Evolutionary conservation across 2,888 invertebrate genomes (phyloP).

Genomic region (Girardia tigrina): DNA sequence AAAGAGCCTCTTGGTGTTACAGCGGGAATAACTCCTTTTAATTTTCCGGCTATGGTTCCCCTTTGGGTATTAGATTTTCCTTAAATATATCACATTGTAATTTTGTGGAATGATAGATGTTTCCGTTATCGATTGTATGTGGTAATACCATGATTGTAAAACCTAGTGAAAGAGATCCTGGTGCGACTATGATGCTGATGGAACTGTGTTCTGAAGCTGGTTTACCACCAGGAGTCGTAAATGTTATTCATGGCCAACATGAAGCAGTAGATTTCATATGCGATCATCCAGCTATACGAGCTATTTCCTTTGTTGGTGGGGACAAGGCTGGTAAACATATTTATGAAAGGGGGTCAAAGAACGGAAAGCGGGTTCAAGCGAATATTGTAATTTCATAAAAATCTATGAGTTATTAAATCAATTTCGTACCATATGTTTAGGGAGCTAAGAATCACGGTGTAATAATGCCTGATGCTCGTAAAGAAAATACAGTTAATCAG

Average conservation of each 20-base stretch:
- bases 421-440: neutral
- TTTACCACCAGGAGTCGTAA: constrained; percentile 84
- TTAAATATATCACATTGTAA: neutral
- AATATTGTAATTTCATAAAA: constrained; percentile 62
- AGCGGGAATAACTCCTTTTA: constrained; percentile 90
- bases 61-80: constrained; percentile 60
- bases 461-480: constrained; percentile 89
- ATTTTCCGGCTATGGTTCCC: constrained; percentile 98
- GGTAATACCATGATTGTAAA: constrained; percentile 86
- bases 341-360: constrained; percentile 73
- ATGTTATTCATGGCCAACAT: constrained; percentile 84
- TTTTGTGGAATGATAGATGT: constrained; percentile 52
- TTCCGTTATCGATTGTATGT: constrained; percentile 61
- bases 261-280: constrained; percentile 91
- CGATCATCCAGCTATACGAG: constrained; percentile 81
- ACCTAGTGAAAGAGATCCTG: constrained; percentile 93
- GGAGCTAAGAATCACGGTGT: constrained; percentile 74
- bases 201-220: constrained; percentile 82
- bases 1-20: constrained; percentile 80
- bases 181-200: constrained; percentile 83
- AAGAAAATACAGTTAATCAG: constrained; percentile 66
- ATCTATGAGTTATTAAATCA: neutral
- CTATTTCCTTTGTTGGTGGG: constrained; percentile 94
- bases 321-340: constrained; percentile 86
- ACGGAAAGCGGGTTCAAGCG: constrained; percentile 86